Evolutionary conservation across 37 sponge, comb jelly and placozoan species (phyloP), one percentile per base, ranked within the genome.

Genomic region (Mnemiopsis leidyi): DNA sequence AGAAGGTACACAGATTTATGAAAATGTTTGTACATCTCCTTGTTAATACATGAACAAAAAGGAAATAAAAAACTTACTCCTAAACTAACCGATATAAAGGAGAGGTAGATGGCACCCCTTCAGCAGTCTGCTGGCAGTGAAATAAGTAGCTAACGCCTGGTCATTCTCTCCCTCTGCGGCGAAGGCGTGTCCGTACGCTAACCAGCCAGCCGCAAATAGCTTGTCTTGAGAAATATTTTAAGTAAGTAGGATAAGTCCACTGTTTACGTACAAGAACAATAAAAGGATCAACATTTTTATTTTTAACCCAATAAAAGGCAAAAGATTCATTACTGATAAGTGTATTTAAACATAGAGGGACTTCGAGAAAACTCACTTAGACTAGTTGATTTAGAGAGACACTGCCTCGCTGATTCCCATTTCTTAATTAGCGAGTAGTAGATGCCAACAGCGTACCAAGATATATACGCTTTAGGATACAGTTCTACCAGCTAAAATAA

Each of bases 51-150:
- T n/a, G n/a, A n/a, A n/a, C n/a, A n/a, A n/a, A n/a, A n/a, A n/a
- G n/a, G n/a, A n/a, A n/a, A n/a, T n/a, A n/a, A n/a, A n/a, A n/a
- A n/a, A n/a, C n/a, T n/a, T n/a, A n/a, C n/a, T n/a, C n/a, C n/a
- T n/a, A n/a, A n/a, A 71, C 73, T 7, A 29, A 85, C 90, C 90
- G 61, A 85, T 85, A 30, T 85, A 85, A 21, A 85, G 67, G 13
- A 85, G 35, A 32, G 90, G 90, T 21, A 85, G 35, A 85, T 85
- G 90, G 23, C 90, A 85, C 7, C 90, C 90, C 90, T 85, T 85
- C 29, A 85, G 90, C 39, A 85, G 61, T 37, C 90, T 1, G 29
- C 90, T 85, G 25, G 90, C 90, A 39, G 90, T 85, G 36, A 85
- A 85, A 24, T 85, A 85, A 3, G 90, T 85, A 21, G 90, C 90